Base-by-base conservation (phyloP, 37 sponge, comb jelly and placozoan genomes). In the Ephydatia muelleri region DNA sequence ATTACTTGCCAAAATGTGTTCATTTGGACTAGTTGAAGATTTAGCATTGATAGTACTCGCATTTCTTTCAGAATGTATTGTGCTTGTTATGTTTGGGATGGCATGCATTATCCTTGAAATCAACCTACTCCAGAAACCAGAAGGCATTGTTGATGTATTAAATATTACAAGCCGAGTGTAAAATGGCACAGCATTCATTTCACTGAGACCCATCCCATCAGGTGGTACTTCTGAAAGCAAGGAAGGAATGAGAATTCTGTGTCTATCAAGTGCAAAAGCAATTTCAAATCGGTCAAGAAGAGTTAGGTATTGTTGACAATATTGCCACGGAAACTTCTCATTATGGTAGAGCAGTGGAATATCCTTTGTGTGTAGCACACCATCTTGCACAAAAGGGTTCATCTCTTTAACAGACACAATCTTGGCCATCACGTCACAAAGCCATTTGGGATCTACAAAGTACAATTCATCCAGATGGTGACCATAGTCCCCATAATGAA, bases 121-220 rank as follows among this genome's bases (percentile, higher is more conserved):
- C 38, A 96, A 85, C 16, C 97, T 68, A 80, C 92, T 92, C 97
- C 97, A 96, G 79, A 94, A 94, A n/a, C 97, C 94, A 16, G 92
- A 87, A 11, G 97, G 97, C 37, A 84, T 83, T 2, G 32, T 73
- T 40, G 82, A 70, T 11, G 72, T 69, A 33, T 32, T 72, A 66
- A 91, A 91, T 36, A 85, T 70, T 30, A 91, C 79, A 67, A 72
- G 86, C 26, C 91, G 82, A 23, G 72, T 71, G 75, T 91, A 91
- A 25, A 33, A 12, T 23, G 73, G 79, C 11, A 31, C 30, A 8
- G 4, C 27, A 29, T 49, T 29, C 11, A 21, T 25, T 12, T 8
- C 32, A 28, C 30, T 19, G 3, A 66, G 38, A 9, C 31, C 27
- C 16, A 67, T 48, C 19, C 79, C 29, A 2, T 76, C 83, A 5